phyloP scores from a whole-genome alignment of 2,113 vertebrate genomes.

The Isurus oxyrinchus region DNA sequence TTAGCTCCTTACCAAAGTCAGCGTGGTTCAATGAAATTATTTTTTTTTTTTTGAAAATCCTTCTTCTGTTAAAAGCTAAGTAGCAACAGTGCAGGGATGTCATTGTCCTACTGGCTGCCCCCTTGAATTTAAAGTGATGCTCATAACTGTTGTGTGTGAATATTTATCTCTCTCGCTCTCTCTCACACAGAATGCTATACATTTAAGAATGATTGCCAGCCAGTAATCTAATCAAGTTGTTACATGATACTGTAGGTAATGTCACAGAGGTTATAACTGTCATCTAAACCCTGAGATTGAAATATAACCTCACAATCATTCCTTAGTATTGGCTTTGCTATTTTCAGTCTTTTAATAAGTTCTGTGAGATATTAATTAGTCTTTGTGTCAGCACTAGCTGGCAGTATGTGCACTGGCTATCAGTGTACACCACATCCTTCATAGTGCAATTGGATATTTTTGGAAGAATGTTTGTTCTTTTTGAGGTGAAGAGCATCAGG shows the following conservation, averaged over 20 bases:
- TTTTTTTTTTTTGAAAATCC: background rate
- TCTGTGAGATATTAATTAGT: background rate
- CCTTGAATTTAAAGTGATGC: background rate
- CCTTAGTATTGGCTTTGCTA: background rate
- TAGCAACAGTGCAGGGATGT: background rate
- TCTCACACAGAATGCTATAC: too few relatives aligned
- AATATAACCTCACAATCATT: background rate
- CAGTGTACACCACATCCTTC: background rate
- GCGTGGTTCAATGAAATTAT: background rate
- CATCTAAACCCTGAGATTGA: background rate
- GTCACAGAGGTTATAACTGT: conserved; percentile 5
- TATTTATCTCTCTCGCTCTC: background rate
- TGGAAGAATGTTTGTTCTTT: background rate
- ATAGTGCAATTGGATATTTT: background rate
- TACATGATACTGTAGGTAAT: background rate
- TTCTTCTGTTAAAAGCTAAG: background rate
- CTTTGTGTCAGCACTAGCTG: background rate
- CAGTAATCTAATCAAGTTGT: conserved; percentile 15
- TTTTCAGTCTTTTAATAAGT: background rate
- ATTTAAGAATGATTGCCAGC: background rate
- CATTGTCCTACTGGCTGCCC: background rate
- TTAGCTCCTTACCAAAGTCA: background rate
- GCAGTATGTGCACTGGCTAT: background rate
- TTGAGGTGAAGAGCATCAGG: background rate
- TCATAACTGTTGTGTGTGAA: background rate